These are phyloP conservation scores for Heloderma charlesbogerti DNA, from an alignment of 2,113 vertebrate genomes.

Conservation along the genomic window DNA sequence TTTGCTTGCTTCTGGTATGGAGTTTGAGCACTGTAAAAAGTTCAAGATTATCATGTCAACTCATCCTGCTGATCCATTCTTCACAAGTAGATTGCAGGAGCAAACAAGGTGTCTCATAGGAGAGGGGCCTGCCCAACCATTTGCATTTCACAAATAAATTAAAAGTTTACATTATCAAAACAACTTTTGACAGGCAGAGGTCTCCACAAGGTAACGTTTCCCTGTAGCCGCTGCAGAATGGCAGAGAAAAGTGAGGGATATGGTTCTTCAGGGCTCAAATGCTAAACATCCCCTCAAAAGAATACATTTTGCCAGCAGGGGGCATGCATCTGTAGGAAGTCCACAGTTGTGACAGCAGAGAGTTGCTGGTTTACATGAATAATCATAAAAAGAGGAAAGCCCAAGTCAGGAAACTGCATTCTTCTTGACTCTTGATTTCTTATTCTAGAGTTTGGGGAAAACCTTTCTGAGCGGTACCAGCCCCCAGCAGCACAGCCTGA, in stretches of 20 bases:
- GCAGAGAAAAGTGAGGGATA: too few species aligned
- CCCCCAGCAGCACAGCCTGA: slow-evolving; percentile 74
- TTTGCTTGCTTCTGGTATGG: neutral
- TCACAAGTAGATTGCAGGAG: neutral
- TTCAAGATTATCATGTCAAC: neutral
- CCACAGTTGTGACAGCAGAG: slow-evolving; percentile 28
- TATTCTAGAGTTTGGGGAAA: slow-evolving; percentile 85
- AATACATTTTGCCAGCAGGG: neutral
- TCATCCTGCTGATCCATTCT: neutral
- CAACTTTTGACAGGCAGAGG: neutral
- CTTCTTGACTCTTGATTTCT: slow-evolving; percentile 2
- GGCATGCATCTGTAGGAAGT: neutral
- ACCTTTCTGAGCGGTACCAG: slow-evolving; percentile 79
- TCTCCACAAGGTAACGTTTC: neutral
- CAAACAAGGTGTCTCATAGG: neutral
- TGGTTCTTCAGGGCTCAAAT: neutral
- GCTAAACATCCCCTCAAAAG: too few species aligned
- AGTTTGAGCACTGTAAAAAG: neutral
- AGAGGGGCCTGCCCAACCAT: neutral
- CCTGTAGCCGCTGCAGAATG: neutral
- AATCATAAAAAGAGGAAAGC: slow-evolving; percentile 68
- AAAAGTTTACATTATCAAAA: neutral
- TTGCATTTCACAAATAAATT: neutral
- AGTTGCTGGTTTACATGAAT: slow-evolving; percentile 45
- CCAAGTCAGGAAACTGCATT: slow-evolving; percentile 57